Base-by-base conservation (phyloP, 2,888 invertebrate genomes). In the Lepidochrysops patricia region DNA sequence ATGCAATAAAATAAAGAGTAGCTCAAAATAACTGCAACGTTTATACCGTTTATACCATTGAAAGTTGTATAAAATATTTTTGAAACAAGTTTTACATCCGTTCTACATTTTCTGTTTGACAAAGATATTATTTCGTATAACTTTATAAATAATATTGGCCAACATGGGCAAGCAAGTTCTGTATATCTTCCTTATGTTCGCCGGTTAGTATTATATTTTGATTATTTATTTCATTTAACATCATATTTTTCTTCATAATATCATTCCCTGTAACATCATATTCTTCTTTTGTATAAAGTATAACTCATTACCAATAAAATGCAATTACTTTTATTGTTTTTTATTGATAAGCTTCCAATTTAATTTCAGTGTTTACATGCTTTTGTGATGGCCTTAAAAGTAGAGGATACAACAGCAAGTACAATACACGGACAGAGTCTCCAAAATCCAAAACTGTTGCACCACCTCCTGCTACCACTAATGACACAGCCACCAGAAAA, bases 201-300 rank as follows among this genome's bases (percentile, higher is more conserved):
- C 86, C 52, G 76, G 87, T 86, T 75, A 79, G 81, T 72, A 60
- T 60, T 26, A 9, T 23, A 58, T 6, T 49, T 7, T 43, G 13
- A 19, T 29, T 32, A 32, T 34, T 52, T 6, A 52, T 50, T n/a
- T n/a, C n/a, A n/a, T n/a, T n/a, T n/a, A n/a, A n/a, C n/a, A n/a
- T n/a, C n/a, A n/a, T n/a, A n/a, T n/a, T n/a, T n/a, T n/a, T n/a
- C n/a, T n/a, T n/a, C n/a, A n/a, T n/a, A n/a, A n/a, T n/a, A n/a
- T n/a, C n/a, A n/a, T n/a, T n/a, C n/a, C n/a, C n/a, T n/a, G n/a
- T n/a, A n/a, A n/a, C n/a, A n/a, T n/a, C n/a, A n/a, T n/a, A n/a
- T n/a, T n/a, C n/a, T n/a, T n/a, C n/a, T n/a, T n/a, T n/a, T n/a
- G n/a, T n/a, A n/a, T n/a, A n/a, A n/a, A n/a, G n/a, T n/a, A n/a